Base-by-base conservation (phyloP, 2,113 vertebrate genomes). In the Tichodroma muraria region DNA sequence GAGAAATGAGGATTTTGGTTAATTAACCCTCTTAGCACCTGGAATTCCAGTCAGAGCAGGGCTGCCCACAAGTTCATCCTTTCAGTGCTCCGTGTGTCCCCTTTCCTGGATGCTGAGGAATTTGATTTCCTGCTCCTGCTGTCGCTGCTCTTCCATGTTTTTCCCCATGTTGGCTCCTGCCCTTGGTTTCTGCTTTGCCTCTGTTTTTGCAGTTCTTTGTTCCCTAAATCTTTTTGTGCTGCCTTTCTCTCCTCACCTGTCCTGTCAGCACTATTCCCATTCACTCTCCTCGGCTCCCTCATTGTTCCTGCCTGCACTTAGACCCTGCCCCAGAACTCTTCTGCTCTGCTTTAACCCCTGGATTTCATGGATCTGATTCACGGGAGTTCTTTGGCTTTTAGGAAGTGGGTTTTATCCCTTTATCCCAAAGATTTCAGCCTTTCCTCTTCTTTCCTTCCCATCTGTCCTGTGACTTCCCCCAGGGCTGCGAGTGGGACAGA, bases 111-210 rank as follows among this genome's bases (percentile, higher is more conserved):
- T 66, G 35, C n/a, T 7, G 4, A 61, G 64, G 23, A 1, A 0
- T 66, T 78, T 78, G 19, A 23, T 71, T 84, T 54, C 60, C 38
- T 72, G 35, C 19, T 40, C n/a, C 19, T 38, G 18, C 49, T 64
- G 23, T 42, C 0, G 0, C 28, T 35, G 2, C 30, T 35, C 14
- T 68, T 53, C 52, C 21, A 0, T 10, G 0, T 27, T 80, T 89
- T 66, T 1, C 4, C 52, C 33, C 0, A 0, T 15, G 40, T 13
- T 35, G 10, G 14, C 40, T 82, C 49, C 45, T 80, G 44, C 49
- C 28, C 9, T 85, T 57, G 3, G 0, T 83, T 88, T 88, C 8
- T 85, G 10, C 37, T 87, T 78, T 31, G 9, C 57, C 31, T 77
- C 42, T 70, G 47, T 7, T 73, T 54, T 66, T 65, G 22, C 38